phyloP scores from a whole-genome alignment of 2,113 vertebrate genomes.

The cattle (Bos taurus) region ARS-UCD2.0 NC_037338.1:62865501-62866000 shows the following conservation, averaged over 20 bases:
- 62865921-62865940: neutral
- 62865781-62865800: neutral
- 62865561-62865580: conserved; percentile 5
- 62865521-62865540: conserved; percentile 9
- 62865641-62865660: conserved; percentile 35
- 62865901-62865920: conserved; percentile 1
- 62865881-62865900: neutral
- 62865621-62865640: conserved; percentile 30
- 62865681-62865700: neutral
- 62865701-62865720: neutral
- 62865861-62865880: conserved; percentile 37
- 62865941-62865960: neutral
- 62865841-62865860: neutral
- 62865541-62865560: conserved; percentile 19
- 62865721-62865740: neutral
- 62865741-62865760: conserved; percentile 45
- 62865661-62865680: fast-evolving
- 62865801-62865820: conserved; percentile 22
- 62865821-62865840: conserved; percentile 42
- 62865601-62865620: conserved; percentile 14
- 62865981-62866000: neutral
- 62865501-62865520: conserved; percentile 9
- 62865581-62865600: neutral
- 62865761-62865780: conserved; percentile 36
- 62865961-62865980: neutral